Evolutionary conservation across 2,888 invertebrate species (phyloP).

Genomic region (Drosophila prostipennis): DNA sequence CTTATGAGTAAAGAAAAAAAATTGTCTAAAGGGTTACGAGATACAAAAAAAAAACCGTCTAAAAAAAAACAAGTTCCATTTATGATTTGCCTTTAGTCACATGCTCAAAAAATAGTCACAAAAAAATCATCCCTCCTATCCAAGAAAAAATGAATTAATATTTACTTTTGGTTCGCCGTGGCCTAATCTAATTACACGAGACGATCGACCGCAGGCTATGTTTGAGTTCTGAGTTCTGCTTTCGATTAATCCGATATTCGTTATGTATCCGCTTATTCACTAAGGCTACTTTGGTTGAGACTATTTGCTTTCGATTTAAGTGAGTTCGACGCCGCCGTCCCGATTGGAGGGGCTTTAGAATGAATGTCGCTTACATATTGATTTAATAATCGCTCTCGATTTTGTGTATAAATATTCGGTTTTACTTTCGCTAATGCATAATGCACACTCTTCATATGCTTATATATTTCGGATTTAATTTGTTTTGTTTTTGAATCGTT

Average conservation of each 20-base stretch:
- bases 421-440: conserved; percentile 1
- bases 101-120: conserved; percentile 47
- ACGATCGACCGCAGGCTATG: conserved; percentile 22
- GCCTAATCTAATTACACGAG: conserved; percentile 30
- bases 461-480: conserved; percentile 14
- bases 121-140: conserved; percentile 23
- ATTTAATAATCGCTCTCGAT: conserved; percentile 31
- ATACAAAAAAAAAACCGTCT: conserved; percentile 46
- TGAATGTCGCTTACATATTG: conserved; percentile 28
- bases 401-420: conserved; percentile 14
- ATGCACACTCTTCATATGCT: background rate
- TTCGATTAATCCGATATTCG: conserved; percentile 23
- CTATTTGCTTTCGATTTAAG: conserved; percentile 46
- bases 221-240: conserved; percentile 17
- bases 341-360: conserved; percentile 17
- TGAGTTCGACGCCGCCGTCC: conserved; percentile 22
- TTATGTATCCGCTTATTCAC: conserved; percentile 52
- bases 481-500: conserved; percentile 30
- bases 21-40: conserved; percentile 49
- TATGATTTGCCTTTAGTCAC: conserved; percentile 38
- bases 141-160: conserved; percentile 26
- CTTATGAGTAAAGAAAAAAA: conserved; percentile 72
- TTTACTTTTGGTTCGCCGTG: conserved; percentile 31
- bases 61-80: conserved; percentile 55
- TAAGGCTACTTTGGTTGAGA: conserved; percentile 78